A percentile compares a stretch with the other conserved stretches of the same genome.
Evolutionary conservation across 2,797 vertebrate species (phyloP).

Genomic region (Saxicola maurus): DNA sequence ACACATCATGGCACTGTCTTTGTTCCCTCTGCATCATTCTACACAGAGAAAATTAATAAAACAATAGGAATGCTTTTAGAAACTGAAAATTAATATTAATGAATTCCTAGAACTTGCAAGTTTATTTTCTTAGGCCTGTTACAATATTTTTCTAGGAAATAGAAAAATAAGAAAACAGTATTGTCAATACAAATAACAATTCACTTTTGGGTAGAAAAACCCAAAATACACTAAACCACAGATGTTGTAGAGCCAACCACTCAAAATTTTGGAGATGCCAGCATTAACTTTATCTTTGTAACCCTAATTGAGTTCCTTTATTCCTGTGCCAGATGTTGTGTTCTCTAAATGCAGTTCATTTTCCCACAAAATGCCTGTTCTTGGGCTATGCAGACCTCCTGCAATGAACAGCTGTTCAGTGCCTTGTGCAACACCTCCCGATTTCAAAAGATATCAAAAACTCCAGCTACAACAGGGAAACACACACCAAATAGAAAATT

Average conservation of each 20-base stretch:
- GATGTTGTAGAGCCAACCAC: neutral
- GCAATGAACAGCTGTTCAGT: neutral
- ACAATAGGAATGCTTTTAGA: neutral
- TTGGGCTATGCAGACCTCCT: neutral
- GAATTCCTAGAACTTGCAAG: neutral
- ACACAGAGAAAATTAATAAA: neutral
- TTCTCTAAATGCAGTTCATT: neutral
- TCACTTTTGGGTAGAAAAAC: neutral
- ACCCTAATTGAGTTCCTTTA: neutral
- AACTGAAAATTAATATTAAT: neutral
- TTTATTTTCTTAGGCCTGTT: neutral
- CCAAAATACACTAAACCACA: neutral
- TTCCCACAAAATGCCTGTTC: neutral
- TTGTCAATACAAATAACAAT: neutral
- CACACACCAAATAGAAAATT: neutral
- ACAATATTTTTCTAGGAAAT: neutral
- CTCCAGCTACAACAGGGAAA: neutral
- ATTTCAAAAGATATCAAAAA: neutral
- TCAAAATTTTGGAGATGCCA: neutral
- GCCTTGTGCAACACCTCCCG: neutral
- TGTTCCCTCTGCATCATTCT: neutral
- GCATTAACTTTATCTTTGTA: neutral
- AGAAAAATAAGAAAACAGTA: neutral
- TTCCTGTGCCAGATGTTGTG: no score
- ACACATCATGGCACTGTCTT: neutral